Conservation (phyloP, 30 jellyfish, hydroid and myxozoan genomes). For the Aurelia sp. region DNA sequence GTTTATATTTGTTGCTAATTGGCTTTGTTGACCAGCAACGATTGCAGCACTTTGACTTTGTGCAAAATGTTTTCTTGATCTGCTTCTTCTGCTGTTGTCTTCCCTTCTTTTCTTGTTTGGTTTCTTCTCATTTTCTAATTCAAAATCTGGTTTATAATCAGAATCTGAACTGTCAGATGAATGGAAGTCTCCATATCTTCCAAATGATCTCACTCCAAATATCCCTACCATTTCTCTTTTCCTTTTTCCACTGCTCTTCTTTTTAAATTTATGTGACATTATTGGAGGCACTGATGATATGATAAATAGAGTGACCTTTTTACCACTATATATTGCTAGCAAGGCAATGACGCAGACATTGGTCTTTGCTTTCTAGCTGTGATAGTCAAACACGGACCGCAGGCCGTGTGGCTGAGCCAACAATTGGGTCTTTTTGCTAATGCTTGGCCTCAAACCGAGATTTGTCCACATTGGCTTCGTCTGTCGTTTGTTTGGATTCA, state of each 20-base stretch:
- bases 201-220: constrained; percentile 17
- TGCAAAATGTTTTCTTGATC: background rate
- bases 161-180: constrained; percentile 67
- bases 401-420: no score
- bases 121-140: background rate
- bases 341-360: no score
- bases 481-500: no score
- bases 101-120: background rate
- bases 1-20: no score
- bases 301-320: background rate
- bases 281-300: background rate
- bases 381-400: no score
- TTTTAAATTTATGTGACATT: background rate
- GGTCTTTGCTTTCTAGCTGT: background rate
- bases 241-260: background rate
- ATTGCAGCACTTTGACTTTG: background rate
- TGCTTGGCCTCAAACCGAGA: no score
- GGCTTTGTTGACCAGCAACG: no score
- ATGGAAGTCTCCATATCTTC: constrained; percentile 38
- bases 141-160: constrained; percentile 48
- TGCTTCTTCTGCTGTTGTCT: background rate
- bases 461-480: no score
- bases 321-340: background rate
- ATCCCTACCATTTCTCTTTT: background rate
- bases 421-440: background rate